These are phyloP conservation scores for Parochlus steinenii DNA, from an alignment of 2,888 invertebrate species.

Conservation along the genomic window DNA sequence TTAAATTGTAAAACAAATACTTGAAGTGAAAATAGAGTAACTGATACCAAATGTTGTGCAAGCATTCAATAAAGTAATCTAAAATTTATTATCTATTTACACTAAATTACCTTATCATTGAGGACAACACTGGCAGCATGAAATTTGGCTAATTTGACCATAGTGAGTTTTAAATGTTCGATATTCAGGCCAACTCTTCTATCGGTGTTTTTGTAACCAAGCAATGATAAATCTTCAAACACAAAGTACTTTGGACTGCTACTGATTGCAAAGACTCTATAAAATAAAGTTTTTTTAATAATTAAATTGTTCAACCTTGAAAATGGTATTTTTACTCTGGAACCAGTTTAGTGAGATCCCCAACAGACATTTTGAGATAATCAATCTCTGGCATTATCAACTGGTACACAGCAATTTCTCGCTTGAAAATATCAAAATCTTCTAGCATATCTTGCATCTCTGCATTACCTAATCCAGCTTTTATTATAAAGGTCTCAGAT, in stretches of 20 bases:
- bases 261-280: background rate
- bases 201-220: background rate
- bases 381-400: background rate
- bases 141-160: conserved; percentile 1
- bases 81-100: too few relatives aligned
- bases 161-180: background rate
- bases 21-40: background rate
- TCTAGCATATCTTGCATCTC: too few relatives aligned
- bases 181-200: background rate
- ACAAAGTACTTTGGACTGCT: background rate
- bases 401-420: background rate
- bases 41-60: background rate
- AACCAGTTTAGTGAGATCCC: conserved; percentile 2
- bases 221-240: conserved; percentile 1
- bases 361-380: background rate
- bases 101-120: conserved; percentile 2
- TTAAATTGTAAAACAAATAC: too few relatives aligned
- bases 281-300: too few relatives aligned
- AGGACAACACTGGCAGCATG: conserved; percentile 2
- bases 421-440: background rate
- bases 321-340: too few relatives aligned
- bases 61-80: background rate
- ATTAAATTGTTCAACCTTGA: too few relatives aligned
- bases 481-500: conserved; percentile 2
- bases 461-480: conserved; percentile 2